These are phyloP conservation scores for Yponomeuta evonymella DNA, from an alignment of 2,888 invertebrate species.

Conservation along the genomic window DNA sequence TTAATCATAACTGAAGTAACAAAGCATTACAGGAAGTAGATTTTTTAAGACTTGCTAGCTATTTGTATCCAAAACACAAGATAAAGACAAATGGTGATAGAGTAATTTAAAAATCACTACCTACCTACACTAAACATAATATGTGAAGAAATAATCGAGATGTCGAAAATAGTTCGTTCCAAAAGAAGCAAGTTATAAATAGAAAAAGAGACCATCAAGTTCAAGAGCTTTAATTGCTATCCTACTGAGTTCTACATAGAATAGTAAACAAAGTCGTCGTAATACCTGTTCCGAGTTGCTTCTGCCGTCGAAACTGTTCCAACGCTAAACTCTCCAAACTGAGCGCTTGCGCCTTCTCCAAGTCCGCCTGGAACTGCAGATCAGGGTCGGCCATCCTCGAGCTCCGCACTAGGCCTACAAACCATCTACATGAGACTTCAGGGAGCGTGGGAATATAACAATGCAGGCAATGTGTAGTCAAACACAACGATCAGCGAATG, in stretches of 20 bases:
- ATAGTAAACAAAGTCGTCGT: neutral
- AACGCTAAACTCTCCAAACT: constrained; percentile 91
- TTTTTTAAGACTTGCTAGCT: too few species aligned
- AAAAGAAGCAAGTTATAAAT: neutral
- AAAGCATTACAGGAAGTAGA: neutral
- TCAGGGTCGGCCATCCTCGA: constrained; percentile 82
- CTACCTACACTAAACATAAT: too few species aligned
- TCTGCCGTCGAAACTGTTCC: constrained; percentile 86
- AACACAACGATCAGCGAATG: constrained; percentile 30
- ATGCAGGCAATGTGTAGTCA: constrained; percentile 27
- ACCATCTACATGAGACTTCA: constrained; percentile 44
- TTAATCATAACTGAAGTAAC: neutral
- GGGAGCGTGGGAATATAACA: constrained; percentile 53
- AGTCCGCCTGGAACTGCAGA: constrained; percentile 88
- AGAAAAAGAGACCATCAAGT: neutral
- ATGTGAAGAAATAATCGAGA: too few species aligned
- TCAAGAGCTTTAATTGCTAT: neutral
- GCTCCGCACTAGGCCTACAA: constrained; percentile 23
- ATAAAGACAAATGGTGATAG: too few species aligned
- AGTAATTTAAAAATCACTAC: too few species aligned
- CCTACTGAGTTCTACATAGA: neutral
- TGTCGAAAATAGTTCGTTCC: too few species aligned
- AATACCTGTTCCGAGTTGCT: constrained; percentile 35
- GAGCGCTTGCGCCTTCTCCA: constrained; percentile 91
- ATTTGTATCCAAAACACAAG: too few species aligned